Conservation (phyloP, 2,113 vertebrate species). For the Alethe castanea region DNA sequence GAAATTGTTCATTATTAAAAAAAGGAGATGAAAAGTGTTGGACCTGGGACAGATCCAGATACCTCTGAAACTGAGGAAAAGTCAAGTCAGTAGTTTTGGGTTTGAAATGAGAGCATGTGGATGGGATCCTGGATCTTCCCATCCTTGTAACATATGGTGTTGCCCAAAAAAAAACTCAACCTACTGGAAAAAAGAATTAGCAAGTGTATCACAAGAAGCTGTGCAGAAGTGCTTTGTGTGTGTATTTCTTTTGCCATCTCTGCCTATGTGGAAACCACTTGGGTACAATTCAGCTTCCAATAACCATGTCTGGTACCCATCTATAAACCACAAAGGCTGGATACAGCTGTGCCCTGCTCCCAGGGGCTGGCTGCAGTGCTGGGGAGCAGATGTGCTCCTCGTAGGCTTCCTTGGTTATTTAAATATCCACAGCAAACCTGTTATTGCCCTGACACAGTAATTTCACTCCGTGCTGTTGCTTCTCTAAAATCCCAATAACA, state of each 20-base stretch:
- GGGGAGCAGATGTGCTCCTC: not conserved
- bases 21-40: not conserved
- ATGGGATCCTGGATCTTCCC: not conserved
- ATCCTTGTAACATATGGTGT: not conserved
- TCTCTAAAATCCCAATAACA: not conserved
- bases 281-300: not conserved
- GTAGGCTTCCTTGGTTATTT: not conserved
- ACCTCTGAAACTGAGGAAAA: not conserved
- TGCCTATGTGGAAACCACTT: not conserved
- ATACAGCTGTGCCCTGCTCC: not conserved
- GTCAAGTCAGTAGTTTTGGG: rapidly evolving
- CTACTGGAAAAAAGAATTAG: not conserved
- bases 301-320: not conserved
- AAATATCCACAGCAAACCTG: not conserved
- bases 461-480: not conserved
- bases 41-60: not conserved
- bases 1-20: not conserved
- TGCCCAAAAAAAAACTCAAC: not conserved
- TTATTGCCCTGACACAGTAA: not conserved
- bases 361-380: not conserved
- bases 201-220: not conserved
- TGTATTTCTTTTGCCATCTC: not conserved
- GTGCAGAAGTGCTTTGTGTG: not conserved
- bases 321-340: not conserved
- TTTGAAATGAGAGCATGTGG: not conserved